phyloP scores from a whole-genome alignment of 2,113 vertebrate genomes.

The Erythrolamprus reginae region DNA sequence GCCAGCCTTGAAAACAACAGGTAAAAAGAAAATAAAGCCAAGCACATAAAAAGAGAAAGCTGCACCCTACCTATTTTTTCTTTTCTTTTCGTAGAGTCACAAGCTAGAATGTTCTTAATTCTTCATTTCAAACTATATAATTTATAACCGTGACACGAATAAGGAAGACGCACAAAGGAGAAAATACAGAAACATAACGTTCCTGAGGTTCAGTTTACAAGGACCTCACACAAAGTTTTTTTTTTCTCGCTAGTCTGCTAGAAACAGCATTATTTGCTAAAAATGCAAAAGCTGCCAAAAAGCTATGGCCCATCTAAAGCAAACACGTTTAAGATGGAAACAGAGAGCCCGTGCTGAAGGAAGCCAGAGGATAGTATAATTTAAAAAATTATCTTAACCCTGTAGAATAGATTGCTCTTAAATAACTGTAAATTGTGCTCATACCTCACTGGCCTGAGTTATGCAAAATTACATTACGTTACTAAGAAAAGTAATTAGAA shows the following conservation, averaged over 20 bases:
- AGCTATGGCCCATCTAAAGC: constrained; percentile 92
- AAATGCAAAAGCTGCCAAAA: constrained; percentile 90
- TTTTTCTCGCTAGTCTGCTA: constrained; percentile 84
- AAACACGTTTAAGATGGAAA: constrained; percentile 79
- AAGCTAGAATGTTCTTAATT: constrained; percentile 70
- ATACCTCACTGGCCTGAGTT: constrained; percentile 53
- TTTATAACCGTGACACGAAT: constrained; percentile 77
- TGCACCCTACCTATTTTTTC: constrained; percentile 11
- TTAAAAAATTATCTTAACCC: constrained; percentile 64
- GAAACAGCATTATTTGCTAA: constrained; percentile 98
- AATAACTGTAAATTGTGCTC: constrained; percentile 34
- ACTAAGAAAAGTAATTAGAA: constrained; percentile 82
- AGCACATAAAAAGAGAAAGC: constrained; percentile 55
- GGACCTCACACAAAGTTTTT: constrained; percentile 97
- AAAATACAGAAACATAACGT: constrained; percentile 70
- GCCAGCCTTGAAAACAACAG: constrained; percentile 79
- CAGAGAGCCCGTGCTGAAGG: constrained; percentile 70
- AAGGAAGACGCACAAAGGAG: constrained; percentile 69
- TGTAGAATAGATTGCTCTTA: constrained; percentile 45
- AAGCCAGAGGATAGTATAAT: constrained; percentile 62
- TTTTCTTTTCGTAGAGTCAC: constrained; percentile 54
- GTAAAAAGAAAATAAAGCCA: constrained; percentile 61
- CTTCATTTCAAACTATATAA: constrained; percentile 70
- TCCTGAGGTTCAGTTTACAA: constrained; percentile 87
- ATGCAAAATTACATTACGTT: constrained; percentile 60